Percentiles rank a stretch among this genome's conserved stretches.
Conservation (phyloP, 2,113 vertebrate genomes). For the Ploceus nigricollis region DNA sequence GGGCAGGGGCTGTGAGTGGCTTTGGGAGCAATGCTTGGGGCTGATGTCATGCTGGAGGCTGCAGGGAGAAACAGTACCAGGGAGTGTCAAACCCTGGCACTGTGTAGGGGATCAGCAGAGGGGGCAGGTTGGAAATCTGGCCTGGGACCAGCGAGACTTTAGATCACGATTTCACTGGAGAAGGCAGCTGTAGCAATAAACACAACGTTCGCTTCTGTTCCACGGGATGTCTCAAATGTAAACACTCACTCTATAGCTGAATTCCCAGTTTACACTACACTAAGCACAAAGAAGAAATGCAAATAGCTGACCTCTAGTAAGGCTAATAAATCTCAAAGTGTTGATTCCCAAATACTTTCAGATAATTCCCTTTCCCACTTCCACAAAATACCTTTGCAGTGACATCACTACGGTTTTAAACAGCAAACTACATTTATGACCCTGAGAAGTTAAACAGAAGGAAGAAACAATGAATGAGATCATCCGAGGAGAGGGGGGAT, state of each 20-base stretch:
- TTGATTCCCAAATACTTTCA: slow-evolving; percentile 53
- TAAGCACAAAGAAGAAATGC: slow-evolving; percentile 17
- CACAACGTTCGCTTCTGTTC: neutral
- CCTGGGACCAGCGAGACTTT: neutral
- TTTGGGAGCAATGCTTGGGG: neutral
- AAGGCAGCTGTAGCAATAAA: slow-evolving; percentile 51
- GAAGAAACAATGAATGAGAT: slow-evolving; percentile 74
- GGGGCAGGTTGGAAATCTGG: slow-evolving; percentile 27
- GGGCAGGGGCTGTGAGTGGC: neutral
- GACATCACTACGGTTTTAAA: slow-evolving; percentile 52
- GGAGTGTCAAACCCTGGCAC: neutral
- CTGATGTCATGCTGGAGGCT: neutral
- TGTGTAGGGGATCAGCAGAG: neutral
- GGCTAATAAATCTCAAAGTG: slow-evolving; percentile 39
- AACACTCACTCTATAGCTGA: slow-evolving; percentile 51
- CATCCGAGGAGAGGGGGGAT: slow-evolving; percentile 23
- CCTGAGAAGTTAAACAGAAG: slow-evolving; percentile 73
- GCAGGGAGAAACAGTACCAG: slow-evolving; percentile 8
- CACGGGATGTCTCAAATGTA: slow-evolving; percentile 18
- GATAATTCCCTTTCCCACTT: slow-evolving; percentile 10
- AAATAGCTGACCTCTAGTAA: slow-evolving; percentile 40
- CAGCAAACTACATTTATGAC: slow-evolving; percentile 64
- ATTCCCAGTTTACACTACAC: slow-evolving; percentile 45
- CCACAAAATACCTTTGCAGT: slow-evolving; percentile 50
- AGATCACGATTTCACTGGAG: slow-evolving; percentile 1